A percentile compares a stretch with the other conserved stretches of the same genome.
phyloP scores from a whole-genome alignment of 2,113 vertebrate genomes.

The Xiphophorus couchianus region DNA sequence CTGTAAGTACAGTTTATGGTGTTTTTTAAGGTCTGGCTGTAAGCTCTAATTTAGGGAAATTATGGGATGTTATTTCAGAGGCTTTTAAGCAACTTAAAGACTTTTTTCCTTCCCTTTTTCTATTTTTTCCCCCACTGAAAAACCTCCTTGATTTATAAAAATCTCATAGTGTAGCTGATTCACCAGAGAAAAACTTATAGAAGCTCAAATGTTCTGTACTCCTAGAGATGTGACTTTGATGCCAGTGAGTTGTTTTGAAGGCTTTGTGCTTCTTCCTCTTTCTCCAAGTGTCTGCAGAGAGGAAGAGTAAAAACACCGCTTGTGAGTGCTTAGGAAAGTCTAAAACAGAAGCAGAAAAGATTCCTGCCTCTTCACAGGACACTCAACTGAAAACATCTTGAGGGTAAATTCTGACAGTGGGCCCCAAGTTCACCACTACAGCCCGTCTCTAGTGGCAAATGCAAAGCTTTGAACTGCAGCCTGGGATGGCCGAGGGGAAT shows the following conservation, averaged over 20 bases:
- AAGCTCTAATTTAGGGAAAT: background rate
- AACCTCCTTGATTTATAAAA: background rate
- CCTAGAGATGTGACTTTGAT: background rate
- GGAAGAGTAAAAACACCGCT: constrained; percentile 5
- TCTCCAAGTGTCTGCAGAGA: background rate
- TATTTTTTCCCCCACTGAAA: background rate
- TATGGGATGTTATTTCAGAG: constrained; percentile 9
- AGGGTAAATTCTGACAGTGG: constrained; percentile 59
- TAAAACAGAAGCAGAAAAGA: constrained; percentile 49
- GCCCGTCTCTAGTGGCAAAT: constrained; percentile 52
- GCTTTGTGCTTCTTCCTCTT: constrained; percentile 1
- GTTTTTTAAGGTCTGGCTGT: constrained; percentile 3
- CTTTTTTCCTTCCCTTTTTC: background rate
- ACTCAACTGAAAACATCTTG: constrained; percentile 63
- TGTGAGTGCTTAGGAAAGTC: constrained; percentile 5
- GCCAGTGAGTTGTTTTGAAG: background rate
- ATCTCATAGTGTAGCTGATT: background rate
- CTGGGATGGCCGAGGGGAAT: constrained; percentile 52
- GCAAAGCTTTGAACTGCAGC: constrained; percentile 62
- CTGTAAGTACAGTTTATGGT: constrained; percentile 4
- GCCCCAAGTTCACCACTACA: constrained; percentile 46
- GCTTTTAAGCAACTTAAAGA: background rate
- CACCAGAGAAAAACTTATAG: background rate
- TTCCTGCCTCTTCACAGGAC: constrained; percentile 44
- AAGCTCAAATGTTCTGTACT: background rate